Percentiles rank a stretch among this genome's conserved stretches.
phyloP scores from a whole-genome alignment of 1,140 invertebrate genomes.

The Heliconius congener region DNA sequence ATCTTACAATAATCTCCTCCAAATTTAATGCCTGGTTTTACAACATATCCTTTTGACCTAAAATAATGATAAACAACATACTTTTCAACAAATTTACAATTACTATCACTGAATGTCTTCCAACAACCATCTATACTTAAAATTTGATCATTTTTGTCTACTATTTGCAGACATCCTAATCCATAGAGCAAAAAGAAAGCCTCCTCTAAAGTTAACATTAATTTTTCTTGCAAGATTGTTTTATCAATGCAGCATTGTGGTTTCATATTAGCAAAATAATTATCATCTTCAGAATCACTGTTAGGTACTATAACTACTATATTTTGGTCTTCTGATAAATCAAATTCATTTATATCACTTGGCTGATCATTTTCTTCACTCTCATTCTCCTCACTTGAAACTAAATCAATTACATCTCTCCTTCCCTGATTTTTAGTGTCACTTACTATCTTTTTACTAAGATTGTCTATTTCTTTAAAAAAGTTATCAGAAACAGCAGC shows the following conservation, averaged over 20 bases:
- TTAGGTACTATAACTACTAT: conserved; percentile 84
- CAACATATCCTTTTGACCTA: conserved; percentile 93
- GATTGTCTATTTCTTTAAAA: conserved; percentile 59
- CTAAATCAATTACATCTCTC: conserved; percentile 67
- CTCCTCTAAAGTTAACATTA: conserved; percentile 88
- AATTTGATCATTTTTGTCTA: conserved; percentile 80
- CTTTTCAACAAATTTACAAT: conserved; percentile 86
- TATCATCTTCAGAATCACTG: conserved; percentile 85
- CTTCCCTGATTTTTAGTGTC: conserved; percentile 52
- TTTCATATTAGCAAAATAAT: conserved; percentile 84
- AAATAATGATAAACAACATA: conserved; percentile 94
- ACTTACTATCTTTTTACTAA: conserved; percentile 55
- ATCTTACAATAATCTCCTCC: conserved; percentile 92
- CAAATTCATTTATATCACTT: conserved; percentile 36
- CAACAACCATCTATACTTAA: conserved; percentile 84
- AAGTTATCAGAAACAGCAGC: conserved; percentile 58
- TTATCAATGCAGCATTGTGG: conserved; percentile 83
- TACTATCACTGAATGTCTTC: conserved; percentile 83
- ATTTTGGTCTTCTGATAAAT: conserved; percentile 60
- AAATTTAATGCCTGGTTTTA: conserved; percentile 94
- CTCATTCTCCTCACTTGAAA: conserved; percentile 65
- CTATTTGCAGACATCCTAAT: conserved; percentile 87
- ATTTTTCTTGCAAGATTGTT: conserved; percentile 83
- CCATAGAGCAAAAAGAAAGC: conserved; percentile 90
- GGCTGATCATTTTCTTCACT: conserved; percentile 40